Conservation (phyloP, 1,140 invertebrate species). For the Eubasilissa regina region DNA sequence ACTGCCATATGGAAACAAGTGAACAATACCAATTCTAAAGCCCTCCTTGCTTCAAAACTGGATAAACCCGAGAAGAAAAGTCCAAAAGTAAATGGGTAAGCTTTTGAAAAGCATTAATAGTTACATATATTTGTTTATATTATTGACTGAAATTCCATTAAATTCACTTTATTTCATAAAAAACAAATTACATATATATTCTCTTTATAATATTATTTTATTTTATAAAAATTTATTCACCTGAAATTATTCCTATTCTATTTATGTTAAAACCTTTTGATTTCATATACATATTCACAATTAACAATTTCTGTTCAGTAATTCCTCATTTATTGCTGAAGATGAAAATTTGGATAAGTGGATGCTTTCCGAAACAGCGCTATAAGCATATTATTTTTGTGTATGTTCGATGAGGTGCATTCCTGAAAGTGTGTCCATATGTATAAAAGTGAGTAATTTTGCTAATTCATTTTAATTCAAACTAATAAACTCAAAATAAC, state of each 20-base stretch:
- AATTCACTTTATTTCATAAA: too few relatives aligned
- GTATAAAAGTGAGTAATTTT: slow-evolving; percentile 41
- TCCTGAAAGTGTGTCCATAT: slow-evolving; percentile 18
- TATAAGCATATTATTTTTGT: slow-evolving; percentile 18
- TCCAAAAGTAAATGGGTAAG: slow-evolving; percentile 67
- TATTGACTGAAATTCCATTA: too few relatives aligned
- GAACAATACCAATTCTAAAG: slow-evolving; percentile 71
- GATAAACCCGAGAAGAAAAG: slow-evolving; percentile 64
- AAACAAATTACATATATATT: too few relatives aligned
- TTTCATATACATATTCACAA: slow-evolving; percentile 10
- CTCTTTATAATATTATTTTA: too few relatives aligned
- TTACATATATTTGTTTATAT: too few relatives aligned
- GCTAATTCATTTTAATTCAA: slow-evolving; percentile 4
- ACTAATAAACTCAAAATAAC: background rate
- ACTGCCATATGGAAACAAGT: slow-evolving; percentile 96
- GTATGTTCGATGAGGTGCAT: slow-evolving; percentile 9
- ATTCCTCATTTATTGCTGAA: slow-evolving; percentile 19
- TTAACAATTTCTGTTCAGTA: slow-evolving; percentile 28
- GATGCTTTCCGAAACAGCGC: slow-evolving; percentile 27
- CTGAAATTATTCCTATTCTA: too few relatives aligned
- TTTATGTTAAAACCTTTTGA: background rate
- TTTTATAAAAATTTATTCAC: too few relatives aligned
- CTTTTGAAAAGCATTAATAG: background rate
- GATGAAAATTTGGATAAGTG: slow-evolving; percentile 16
- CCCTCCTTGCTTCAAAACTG: slow-evolving; percentile 43